phyloP scores from a whole-genome alignment of 2,888 invertebrate genomes.

The Oxytorus armatus region DNA sequence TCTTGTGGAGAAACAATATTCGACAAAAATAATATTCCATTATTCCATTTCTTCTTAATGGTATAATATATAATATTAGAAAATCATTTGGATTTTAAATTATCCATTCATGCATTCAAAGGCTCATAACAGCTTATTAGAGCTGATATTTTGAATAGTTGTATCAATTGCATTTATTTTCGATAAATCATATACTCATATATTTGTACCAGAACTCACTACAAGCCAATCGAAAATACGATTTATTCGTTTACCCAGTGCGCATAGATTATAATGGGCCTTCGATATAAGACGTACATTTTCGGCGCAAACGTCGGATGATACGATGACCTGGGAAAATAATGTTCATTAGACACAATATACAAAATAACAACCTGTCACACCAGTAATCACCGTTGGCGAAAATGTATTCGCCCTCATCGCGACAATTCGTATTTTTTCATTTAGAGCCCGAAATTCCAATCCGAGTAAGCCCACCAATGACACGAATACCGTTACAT shows the following conservation, averaged over 20 bases:
- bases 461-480: slow-evolving; percentile 57
- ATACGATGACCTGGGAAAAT: slow-evolving; percentile 11
- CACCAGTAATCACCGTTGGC: slow-evolving; percentile 43
- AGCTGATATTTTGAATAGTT: no score
- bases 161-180: no score
- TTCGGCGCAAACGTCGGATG: slow-evolving; percentile 55
- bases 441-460: slow-evolving; percentile 57
- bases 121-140: no score
- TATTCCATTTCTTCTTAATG: no score
- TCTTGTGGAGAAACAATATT: no score
- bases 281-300: slow-evolving; percentile 51
- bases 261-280: slow-evolving; percentile 51
- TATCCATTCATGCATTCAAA: no score
- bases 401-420: slow-evolving; percentile 54
- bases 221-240: slow-evolving; percentile 31
- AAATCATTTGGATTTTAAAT: no score
- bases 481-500: slow-evolving; percentile 58
- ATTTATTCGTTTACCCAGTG: slow-evolving; percentile 50
- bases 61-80: no score
- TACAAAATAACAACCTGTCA: not conserved
- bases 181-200: not conserved
- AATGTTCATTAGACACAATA: not conserved
- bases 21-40: no score
- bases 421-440: slow-evolving; percentile 52
- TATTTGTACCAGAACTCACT: slow-evolving; percentile 32